These are phyloP conservation scores for Diarsia dahlii DNA, from an alignment of 2,888 invertebrate species.

Conservation along the genomic window DNA sequence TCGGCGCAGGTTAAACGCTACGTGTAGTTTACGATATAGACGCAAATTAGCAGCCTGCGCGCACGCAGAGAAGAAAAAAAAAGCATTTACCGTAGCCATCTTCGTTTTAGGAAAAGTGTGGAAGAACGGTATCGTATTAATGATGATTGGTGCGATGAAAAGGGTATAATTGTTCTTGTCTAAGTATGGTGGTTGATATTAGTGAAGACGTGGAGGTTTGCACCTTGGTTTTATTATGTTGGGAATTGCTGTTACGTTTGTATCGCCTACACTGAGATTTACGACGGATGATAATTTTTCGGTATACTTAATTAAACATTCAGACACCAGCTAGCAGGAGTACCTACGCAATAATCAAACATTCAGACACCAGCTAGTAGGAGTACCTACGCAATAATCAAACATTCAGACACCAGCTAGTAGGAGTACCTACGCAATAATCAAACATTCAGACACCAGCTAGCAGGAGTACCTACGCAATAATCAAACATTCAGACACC, in stretches of 20 bases:
- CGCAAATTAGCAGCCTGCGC: slow-evolving; percentile 70
- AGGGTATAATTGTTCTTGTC: slow-evolving; percentile 48
- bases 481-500: no score
- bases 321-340: no score
- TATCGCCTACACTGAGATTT: background rate
- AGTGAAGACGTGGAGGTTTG: slow-evolving; percentile 24
- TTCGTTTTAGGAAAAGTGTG: slow-evolving; percentile 48
- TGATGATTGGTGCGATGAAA: slow-evolving; percentile 45
- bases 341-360: no score
- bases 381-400: no score
- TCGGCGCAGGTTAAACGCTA: slow-evolving; percentile 65
- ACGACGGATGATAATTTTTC: no score
- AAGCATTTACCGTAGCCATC: slow-evolving; percentile 55
- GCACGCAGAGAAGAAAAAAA: slow-evolving; percentile 58
- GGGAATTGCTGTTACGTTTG: background rate
- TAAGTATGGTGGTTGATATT: slow-evolving; percentile 46
- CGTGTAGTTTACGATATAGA: slow-evolving; percentile 73
- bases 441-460: no score
- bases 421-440: no score
- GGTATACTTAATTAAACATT: no score
- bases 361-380: no score
- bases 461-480: no score
- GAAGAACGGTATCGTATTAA: slow-evolving; percentile 47
- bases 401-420: no score
- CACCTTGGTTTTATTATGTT: slow-evolving; percentile 19